Evolutionary conservation across 2,113 vertebrate genomes (phyloP), one percentile per base, ranked within the genome.

Genomic region (Lepus americanus): DNA sequence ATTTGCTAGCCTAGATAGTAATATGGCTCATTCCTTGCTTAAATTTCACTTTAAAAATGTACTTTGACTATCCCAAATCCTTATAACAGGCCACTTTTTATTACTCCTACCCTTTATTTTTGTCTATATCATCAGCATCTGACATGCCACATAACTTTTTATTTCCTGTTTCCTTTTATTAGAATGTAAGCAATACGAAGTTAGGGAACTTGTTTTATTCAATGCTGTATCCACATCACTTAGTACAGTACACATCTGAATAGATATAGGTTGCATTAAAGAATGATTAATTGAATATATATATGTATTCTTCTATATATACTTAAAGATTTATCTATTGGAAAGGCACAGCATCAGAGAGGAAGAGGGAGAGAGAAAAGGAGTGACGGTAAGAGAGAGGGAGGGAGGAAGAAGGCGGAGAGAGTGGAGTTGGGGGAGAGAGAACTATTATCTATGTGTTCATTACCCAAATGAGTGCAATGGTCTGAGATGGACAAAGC

Each of bases 181-280:
- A 87, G 36, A 79, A 81, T 70, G 25, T 55, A 84, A 87, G n/a
- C 17, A 69, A 2, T 81, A 74, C 82, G 59, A 79, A 86, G 39
- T 79, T 17, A 87, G 29, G 31, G 39, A 90, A 6, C 39, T 44
- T 79, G 36, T 94, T 89, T n/a, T 89, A 82, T 66, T 90, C 63
- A 90, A 19, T 87, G 64, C 33, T 73, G 5, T 83, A 87, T 69
- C 55, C 51, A 55, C 39, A 82, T 55, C 49, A 72, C 93, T 72
- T 78, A 92, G 29, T 90, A 89, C 0, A 87, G 6, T 78, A 89
- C 5, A 53, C 44, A 10, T 67, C 49, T 87, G 81, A 95, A 59
- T 27, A 94, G 36, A 78, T 3, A 36, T 27, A 69, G 39, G 23
- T 74, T 72, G 49, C 92, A 78, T 78, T 72, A 92, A 97, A 82